Base-by-base conservation (phyloP, 2,888 invertebrate genomes). In the Steinernema scapterisci region DNA sequence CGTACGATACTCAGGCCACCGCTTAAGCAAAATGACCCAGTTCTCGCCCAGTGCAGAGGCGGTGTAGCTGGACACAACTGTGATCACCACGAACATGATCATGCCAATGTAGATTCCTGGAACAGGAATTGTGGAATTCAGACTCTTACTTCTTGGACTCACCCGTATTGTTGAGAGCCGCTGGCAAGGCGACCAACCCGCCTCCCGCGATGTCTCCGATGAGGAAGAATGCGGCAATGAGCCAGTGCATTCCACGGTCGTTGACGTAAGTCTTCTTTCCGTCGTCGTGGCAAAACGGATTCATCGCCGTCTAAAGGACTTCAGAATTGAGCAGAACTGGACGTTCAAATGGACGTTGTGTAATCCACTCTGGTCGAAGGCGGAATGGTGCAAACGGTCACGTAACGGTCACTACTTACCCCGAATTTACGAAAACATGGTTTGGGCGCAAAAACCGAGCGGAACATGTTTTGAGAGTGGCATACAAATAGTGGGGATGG, bases 161-260 rank as follows among this genome's bases (percentile, higher is more conserved):
- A 78, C 78, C 82, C 16, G 81, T 75, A 75, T 77, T 75, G 70
- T 76, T 77, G 19, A 83, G 71, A 5, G 79, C 77, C 0, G 78
- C 63, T 0, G 82, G 82, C 5, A 82, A 71, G 0, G 82, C 78
- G 13, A 82, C 78, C 78, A 82, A 78, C 23, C 82, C 82, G 16
- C 78, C 82, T 54, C 82, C 82, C 46, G 79, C 79, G 75, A 81
- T 77, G 70, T 82, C 81, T 7, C 81, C 82, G 7, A 82, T 78
- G 38, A 82, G 77, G 71, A 82, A 80, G 13, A 81, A 72, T 0
- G 76, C 77, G 1, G 81, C 79, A 70, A 78, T 78, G 0, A 78
- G 45, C 82, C 81, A 63, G 31, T 63, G 63, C 63, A 63, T 63
- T 16, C 63, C 63, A 31, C 63, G 63, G 11, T 63, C 63, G 63